Percentiles rank a stretch among this genome's conserved stretches.
phyloP scores from a whole-genome alignment of 2,113 vertebrate species.

The Dinomys branickii region DNA sequence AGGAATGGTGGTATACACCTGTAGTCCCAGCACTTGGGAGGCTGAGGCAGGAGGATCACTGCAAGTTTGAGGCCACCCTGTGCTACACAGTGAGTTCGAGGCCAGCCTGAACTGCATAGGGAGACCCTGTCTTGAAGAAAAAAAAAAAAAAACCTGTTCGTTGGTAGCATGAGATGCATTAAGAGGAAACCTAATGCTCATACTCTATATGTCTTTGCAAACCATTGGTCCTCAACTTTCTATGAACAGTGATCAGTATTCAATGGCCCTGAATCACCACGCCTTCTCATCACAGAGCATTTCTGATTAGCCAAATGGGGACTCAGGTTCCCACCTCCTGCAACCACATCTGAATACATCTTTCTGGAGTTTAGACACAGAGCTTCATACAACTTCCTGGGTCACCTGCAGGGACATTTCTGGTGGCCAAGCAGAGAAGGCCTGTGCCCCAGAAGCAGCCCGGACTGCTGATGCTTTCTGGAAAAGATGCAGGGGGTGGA shows the following conservation, averaged over 20 bases:
- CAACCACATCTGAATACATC: background rate
- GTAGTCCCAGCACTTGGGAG: background rate
- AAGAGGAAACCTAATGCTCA: background rate
- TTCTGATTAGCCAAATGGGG: background rate
- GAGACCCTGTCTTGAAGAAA: background rate
- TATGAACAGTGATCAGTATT: fast-evolving
- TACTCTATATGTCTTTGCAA: background rate
- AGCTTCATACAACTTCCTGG: background rate
- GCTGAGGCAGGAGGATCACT: background rate
- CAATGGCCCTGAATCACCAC: fast-evolving
- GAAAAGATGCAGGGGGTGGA: background rate
- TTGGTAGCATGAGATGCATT: background rate
- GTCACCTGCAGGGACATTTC: background rate
- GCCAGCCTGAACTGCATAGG: background rate
- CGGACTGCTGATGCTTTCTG: background rate
- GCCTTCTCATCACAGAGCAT: fast-evolving
- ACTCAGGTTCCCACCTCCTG: background rate
- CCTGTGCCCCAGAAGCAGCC: background rate
- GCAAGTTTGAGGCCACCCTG: background rate
- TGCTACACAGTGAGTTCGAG: background rate
- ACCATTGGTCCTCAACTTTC: background rate
- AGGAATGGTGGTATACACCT: background rate
- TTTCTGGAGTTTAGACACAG: background rate
- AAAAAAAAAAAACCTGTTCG: background rate
- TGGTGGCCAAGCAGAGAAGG: background rate